These are phyloP conservation scores for Bombus impatiens DNA, from an alignment of 1,140 invertebrate genomes.

Conservation along the genomic window DNA sequence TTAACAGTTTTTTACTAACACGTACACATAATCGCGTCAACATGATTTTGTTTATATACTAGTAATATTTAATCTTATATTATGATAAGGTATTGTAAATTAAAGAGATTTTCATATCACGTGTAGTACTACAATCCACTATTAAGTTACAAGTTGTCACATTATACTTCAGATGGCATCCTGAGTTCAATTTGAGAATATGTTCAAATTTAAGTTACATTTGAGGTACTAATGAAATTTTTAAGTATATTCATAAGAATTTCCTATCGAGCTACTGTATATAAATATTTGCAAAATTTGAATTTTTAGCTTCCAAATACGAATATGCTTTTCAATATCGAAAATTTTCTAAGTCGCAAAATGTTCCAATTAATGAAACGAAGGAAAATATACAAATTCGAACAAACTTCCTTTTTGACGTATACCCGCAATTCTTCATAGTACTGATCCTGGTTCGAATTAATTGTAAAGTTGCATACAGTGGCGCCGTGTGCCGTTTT, in stretches of 20 bases:
- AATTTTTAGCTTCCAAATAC: no score
- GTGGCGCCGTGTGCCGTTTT: background rate
- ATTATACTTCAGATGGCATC: background rate
- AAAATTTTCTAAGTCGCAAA: no score
- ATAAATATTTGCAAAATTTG: no score
- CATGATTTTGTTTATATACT: slow-evolving; percentile 27
- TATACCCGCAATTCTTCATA: background rate
- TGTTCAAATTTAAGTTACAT: background rate
- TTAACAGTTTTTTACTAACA: background rate
- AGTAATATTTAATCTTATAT: background rate
- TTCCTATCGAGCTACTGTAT: no score
- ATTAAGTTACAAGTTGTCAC: background rate
- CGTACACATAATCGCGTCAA: slow-evolving; percentile 24
- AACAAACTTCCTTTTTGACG: background rate
- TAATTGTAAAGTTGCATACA: no score
- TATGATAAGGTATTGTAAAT: background rate
- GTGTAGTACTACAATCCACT: no score
- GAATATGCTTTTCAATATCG: no score
- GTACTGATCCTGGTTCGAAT: background rate
- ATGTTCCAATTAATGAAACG: background rate
- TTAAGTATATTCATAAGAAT: no score
- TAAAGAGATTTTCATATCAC: background rate
- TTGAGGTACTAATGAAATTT: no score
- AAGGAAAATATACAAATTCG: background rate
- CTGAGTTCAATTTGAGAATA: background rate